Percentiles rank a stretch among this genome's conserved stretches.
phyloP scores from a whole-genome alignment of 2,888 invertebrate species.

The Trissonchulus sp. region DNA sequence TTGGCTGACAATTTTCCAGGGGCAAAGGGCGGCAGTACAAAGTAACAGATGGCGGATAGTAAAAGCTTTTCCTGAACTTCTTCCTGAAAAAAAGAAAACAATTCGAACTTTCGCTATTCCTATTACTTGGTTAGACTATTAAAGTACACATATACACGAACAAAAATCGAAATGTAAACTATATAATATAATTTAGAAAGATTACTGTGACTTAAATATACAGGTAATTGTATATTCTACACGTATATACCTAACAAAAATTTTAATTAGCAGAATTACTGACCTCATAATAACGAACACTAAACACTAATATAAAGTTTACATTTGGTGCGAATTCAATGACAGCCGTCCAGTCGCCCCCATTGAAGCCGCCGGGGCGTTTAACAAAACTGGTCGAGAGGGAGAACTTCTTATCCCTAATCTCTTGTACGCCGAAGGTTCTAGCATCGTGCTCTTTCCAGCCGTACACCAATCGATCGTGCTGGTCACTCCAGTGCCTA shows the following conservation, averaged over 20 bases:
- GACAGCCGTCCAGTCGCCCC: constrained; percentile 88
- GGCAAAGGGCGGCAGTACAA: constrained; percentile 51
- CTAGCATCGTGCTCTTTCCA: constrained; percentile 90
- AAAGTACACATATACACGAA: too few species aligned
- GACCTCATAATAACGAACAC: too few species aligned
- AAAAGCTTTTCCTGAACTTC: neutral
- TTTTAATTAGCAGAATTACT: too few species aligned
- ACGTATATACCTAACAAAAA: neutral
- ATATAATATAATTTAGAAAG: too few species aligned
- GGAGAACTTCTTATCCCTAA: constrained; percentile 70
- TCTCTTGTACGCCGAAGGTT: constrained; percentile 81
- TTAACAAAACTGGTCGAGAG: constrained; percentile 78
- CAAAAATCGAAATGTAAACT: too few species aligned
- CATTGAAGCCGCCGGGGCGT: constrained; percentile 68
- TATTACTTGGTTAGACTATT: too few species aligned
- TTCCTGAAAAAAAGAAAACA: constrained; percentile 4
- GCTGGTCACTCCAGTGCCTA: constrained; percentile 87
- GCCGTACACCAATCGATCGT: constrained; percentile 70
- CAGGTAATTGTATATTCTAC: neutral
- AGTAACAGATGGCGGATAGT: constrained; percentile 30
- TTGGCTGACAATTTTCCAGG: too few species aligned
- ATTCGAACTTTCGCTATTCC: too few species aligned
- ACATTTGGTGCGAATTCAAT: constrained; percentile 64
- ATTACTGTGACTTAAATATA: too few species aligned
- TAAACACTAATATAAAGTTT: too few species aligned